Evolutionary conservation across 2,888 invertebrate genomes (phyloP).

Genomic region (Papilio gigon): DNA sequence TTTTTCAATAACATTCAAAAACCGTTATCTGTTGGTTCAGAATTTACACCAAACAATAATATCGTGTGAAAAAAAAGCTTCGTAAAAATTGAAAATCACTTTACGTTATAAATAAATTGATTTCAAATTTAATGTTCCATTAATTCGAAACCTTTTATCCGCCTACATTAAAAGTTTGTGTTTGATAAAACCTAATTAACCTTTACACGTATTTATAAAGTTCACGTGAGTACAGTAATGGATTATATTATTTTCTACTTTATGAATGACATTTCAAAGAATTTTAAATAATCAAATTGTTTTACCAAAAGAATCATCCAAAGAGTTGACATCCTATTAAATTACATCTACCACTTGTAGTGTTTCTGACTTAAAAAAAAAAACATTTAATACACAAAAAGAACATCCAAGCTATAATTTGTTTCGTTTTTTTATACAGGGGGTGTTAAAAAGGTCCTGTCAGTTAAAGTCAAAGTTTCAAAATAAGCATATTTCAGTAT

Average conservation of each 20-base stretch:
- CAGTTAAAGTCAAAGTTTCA: constrained; percentile 1
- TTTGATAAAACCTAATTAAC: constrained; percentile 2
- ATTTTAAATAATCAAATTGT: too few relatives aligned
- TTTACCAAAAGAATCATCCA: too few relatives aligned
- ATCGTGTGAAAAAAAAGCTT: background rate
- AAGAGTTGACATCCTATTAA: too few relatives aligned
- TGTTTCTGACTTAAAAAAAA: too few relatives aligned
- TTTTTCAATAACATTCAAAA: too few relatives aligned
- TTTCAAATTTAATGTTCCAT: background rate
- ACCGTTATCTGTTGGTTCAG: too few relatives aligned
- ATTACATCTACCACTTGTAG: too few relatives aligned
- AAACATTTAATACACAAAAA: too few relatives aligned
- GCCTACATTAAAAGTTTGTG: constrained; percentile 13
- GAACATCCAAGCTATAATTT: too few relatives aligned
- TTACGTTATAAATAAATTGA: constrained; percentile 9
- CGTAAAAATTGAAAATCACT: background rate
- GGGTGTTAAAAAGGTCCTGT: background rate
- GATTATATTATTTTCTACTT: background rate
- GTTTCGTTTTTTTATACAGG: background rate
- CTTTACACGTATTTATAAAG: constrained; percentile 1
- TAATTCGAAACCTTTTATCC: constrained; percentile 10
- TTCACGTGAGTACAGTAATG: background rate
- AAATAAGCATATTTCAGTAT: background rate
- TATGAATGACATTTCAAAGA: background rate
- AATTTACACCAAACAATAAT: too few relatives aligned